Base-by-base conservation (phyloP, 2,797 vertebrate genomes). In the Megaceryle alcyon region DNA sequence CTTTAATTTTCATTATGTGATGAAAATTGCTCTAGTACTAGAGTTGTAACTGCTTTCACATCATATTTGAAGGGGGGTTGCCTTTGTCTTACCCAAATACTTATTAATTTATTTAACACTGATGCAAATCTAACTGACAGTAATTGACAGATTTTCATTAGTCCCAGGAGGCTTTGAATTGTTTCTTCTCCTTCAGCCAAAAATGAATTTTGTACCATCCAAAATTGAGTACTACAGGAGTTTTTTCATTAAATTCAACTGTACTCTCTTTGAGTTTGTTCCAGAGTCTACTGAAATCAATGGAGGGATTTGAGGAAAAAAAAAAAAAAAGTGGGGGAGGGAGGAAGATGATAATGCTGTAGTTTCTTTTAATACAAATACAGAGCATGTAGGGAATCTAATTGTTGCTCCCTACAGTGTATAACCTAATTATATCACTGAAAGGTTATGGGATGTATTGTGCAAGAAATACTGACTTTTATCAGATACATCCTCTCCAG, bases 291-390 rank as follows among this genome's bases (percentile, higher is more conserved):
- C 19, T 54, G n/a, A 88, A 92, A 82, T 46, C 26, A 66, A 0
- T 20, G 10, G 14, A 51, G 5, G 9, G 6, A 78, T 81, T 53
- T 89, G 60, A 87, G 46, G 44, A 17, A 7, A 53, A 2, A 19
- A 53, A 20, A 8, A 25, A 14, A 3, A 22, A 33, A 10, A 0
- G 7, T 0, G 1, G 9, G 3, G 7, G 7, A 7, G 7, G 5
- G 14, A 10, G 21, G 23, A 21, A 66, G 23, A 82, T 43, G 33
- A 22, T 51, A 78, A 63, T 53, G 29, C 29, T 21, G 4, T 49
- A 3, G 9, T 65, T 90, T 83, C 35, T 77, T 41, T 69, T 84
- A 53, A 88, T 64, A n/a, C 14, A 61, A 39, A 81, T 48, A 25
- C 37, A 63, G 48, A 90, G 7, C 33, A 66, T 63, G 70, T 5